These are phyloP conservation scores for Synanthedon vespiformis DNA, from an alignment of 2,888 invertebrate genomes.

Conservation along the genomic window DNA sequence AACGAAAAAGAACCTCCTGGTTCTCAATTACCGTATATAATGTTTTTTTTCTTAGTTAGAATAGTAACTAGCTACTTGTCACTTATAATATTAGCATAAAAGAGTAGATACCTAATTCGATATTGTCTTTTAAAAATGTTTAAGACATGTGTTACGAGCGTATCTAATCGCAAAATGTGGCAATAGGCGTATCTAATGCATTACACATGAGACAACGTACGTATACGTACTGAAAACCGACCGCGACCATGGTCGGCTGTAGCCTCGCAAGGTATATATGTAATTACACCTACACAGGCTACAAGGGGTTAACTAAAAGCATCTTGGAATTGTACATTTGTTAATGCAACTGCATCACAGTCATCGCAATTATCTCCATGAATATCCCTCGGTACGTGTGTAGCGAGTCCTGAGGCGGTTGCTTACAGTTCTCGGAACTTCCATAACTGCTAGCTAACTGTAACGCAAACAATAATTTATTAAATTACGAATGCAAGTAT, in stretches of 20 bases:
- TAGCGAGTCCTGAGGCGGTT: not conserved
- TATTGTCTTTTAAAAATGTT: slow-evolving; percentile 6
- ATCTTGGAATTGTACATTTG: slow-evolving; percentile 4
- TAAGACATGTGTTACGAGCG: slow-evolving; percentile 10
- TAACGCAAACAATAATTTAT: no score
- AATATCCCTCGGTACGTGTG: not conserved
- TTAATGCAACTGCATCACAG: slow-evolving; percentile 2
- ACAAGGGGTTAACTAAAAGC: slow-evolving; percentile 6
- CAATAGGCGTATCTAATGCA: slow-evolving; percentile 4
- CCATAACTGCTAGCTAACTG: not conserved
- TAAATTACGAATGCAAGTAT: slow-evolving; percentile 1
- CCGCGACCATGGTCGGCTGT: slow-evolving; percentile 6
- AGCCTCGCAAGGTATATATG: slow-evolving; percentile 9
- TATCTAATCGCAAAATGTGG: slow-evolving; percentile 9
- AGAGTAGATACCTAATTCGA: not conserved
- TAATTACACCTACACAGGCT: slow-evolving; percentile 6
- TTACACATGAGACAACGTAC: not conserved
- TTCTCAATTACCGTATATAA: no score
- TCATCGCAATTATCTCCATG: slow-evolving; percentile 6
- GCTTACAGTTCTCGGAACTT: slow-evolving; percentile 1
- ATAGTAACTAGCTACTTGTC: no score
- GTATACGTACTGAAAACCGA: not conserved
- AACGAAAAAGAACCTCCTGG: no score
- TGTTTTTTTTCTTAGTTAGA: no score
- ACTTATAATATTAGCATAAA: not conserved